These are phyloP conservation scores for Bombus sylvicola DNA, from an alignment of 1,140 invertebrate species.

Conservation along the genomic window DNA sequence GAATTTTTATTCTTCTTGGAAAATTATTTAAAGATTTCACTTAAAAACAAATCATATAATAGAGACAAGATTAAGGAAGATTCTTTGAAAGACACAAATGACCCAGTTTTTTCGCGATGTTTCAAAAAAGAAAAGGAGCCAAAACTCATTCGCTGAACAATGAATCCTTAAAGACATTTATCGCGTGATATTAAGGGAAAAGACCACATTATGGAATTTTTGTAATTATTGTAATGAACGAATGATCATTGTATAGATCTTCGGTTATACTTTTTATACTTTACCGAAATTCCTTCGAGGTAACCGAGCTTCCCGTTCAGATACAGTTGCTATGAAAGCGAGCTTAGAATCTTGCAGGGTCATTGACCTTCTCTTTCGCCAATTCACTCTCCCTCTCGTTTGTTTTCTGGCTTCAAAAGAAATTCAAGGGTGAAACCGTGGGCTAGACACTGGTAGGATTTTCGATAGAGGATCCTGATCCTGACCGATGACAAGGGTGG, in stretches of 20 bases:
- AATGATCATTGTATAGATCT: background rate
- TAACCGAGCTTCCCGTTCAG: background rate
- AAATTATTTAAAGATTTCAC: no score
- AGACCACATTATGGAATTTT: no score
- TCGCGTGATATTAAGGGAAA: no score
- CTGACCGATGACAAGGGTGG: constrained; percentile 24
- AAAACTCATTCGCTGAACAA: no score
- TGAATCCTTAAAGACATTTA: background rate
- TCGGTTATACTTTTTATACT: background rate
- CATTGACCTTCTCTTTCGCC: constrained; percentile 46
- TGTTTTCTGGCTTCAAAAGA: constrained; percentile 8
- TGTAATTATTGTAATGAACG: background rate
- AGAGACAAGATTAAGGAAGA: no score
- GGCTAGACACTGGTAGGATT: constrained; percentile 8
- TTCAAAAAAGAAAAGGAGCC: no score
- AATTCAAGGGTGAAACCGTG: constrained; percentile 7
- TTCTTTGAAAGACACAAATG: no score
- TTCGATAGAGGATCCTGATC: constrained; percentile 30
- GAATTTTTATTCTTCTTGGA: no score
- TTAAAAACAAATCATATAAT: no score
- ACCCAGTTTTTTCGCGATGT: no score
- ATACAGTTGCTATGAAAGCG: constrained; percentile 32
- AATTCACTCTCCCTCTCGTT: constrained; percentile 55
- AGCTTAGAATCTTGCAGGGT: constrained; percentile 23
- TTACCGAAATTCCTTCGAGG: background rate